Conservation (phyloP, 2,888 invertebrate genomes). For the Alviniconcha strummeri region DNA sequence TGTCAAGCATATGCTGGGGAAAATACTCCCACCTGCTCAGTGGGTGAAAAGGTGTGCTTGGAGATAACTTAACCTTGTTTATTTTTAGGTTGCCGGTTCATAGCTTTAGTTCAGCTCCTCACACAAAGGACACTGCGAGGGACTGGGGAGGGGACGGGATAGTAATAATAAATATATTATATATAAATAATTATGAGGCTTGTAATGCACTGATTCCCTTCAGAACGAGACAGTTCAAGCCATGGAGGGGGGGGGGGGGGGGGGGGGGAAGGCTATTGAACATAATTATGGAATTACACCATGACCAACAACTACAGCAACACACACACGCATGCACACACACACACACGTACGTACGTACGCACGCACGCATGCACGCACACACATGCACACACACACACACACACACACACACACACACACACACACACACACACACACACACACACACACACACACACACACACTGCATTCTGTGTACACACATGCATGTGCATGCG, state of each 20-base stretch:
- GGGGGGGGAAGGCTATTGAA: not conserved
- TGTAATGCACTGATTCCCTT: too few species aligned
- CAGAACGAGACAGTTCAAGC: not conserved
- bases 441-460: too few species aligned
- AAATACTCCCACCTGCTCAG: too few species aligned
- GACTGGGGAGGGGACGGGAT: too few species aligned
- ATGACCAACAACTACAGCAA: not conserved
- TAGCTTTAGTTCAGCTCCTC: too few species aligned
- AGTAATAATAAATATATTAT: too few species aligned
- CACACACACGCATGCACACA: not conserved
- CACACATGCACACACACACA: constrained; percentile 9
- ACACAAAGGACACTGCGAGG: too few species aligned
- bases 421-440: not conserved
- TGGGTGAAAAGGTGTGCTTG: too few species aligned
- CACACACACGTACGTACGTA: not conserved
- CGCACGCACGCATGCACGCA: constrained; percentile 17
- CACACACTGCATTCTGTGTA: not conserved
- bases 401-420: not conserved
- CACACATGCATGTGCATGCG: not conserved
- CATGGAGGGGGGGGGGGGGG: too few species aligned
- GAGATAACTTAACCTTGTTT: too few species aligned
- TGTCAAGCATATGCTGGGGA: not conserved
- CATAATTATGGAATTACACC: not conserved
- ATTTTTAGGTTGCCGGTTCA: too few species aligned
- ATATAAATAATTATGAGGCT: too few species aligned